Conservation (phyloP, 1,140 invertebrate genomes). For the Pinna nobilis region DNA sequence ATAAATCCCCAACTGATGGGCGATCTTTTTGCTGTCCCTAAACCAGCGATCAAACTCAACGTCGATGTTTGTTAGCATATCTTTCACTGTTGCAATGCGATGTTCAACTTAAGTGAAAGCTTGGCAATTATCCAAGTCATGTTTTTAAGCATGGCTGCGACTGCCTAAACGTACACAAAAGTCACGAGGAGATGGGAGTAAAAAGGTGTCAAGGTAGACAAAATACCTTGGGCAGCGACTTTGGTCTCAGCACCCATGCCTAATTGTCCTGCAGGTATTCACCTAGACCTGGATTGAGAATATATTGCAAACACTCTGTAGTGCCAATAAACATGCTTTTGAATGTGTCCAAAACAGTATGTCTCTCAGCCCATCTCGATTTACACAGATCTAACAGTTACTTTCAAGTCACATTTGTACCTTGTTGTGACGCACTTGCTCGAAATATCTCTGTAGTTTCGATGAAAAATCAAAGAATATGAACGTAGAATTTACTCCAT, state of each 20-base stretch:
- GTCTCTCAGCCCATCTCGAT: slow-evolving; percentile 34
- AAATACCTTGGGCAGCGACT: slow-evolving; percentile 5
- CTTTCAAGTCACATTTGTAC: slow-evolving; percentile 1
- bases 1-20: not conserved
- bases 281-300: not conserved
- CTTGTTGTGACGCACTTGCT: not conserved
- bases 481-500: slow-evolving; percentile 25
- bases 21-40: slow-evolving; percentile 1
- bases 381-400: slow-evolving; percentile 26
- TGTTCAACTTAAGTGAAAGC: not conserved
- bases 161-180: not conserved
- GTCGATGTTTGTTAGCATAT: slow-evolving; percentile 5
- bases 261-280: not conserved
- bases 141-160: slow-evolving; percentile 7
- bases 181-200: not conserved
- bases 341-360: slow-evolving; percentile 29
- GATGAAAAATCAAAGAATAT: slow-evolving; percentile 28
- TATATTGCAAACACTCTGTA: slow-evolving; percentile 7
- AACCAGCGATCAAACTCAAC: not conserved
- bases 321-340: slow-evolving; percentile 2
- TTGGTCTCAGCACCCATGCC: slow-evolving; percentile 3
- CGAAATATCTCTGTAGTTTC: slow-evolving; percentile 18
- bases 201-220: not conserved
- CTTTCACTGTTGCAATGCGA: not conserved
- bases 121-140: not conserved